phyloP scores from a whole-genome alignment of 2,113 vertebrate species.

The Nyctibius bracteatus region DNA sequence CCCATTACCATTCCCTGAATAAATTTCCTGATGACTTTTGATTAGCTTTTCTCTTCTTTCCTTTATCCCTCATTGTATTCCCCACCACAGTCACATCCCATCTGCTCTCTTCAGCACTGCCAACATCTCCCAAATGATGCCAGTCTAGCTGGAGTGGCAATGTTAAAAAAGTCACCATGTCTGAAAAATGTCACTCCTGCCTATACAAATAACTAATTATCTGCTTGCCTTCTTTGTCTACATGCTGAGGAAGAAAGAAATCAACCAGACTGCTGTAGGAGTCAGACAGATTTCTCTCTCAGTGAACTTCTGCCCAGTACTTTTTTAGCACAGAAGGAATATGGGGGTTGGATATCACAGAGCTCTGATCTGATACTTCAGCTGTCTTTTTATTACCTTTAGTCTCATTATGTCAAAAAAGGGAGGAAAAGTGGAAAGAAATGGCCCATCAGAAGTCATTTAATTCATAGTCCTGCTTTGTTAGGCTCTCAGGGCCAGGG shows the following conservation, averaged over 20 bases:
- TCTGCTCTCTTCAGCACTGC: background rate
- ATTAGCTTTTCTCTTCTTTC: background rate
- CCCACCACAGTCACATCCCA: background rate
- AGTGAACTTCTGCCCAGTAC: background rate
- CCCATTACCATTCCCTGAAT: background rate
- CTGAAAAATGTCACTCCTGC: background rate
- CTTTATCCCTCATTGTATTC: background rate
- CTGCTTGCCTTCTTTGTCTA: background rate
- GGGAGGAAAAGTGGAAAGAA: background rate
- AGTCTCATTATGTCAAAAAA: background rate
- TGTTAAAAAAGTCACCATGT: background rate
- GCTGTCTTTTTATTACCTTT: background rate
- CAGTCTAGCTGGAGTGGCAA: background rate
- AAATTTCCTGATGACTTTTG: background rate
- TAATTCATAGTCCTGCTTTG: background rate
- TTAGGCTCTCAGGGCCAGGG: background rate
- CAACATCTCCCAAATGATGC: background rate
- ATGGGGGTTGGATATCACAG: background rate
- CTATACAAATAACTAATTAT: background rate
- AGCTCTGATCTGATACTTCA: background rate
- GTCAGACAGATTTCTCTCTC: background rate
- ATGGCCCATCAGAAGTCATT: background rate
- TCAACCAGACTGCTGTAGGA: background rate
- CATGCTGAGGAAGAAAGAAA: background rate
- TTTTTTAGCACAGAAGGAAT: background rate